Base-by-base conservation (phyloP, 2,113 vertebrate species). In the Xenopus borealis region DNA sequence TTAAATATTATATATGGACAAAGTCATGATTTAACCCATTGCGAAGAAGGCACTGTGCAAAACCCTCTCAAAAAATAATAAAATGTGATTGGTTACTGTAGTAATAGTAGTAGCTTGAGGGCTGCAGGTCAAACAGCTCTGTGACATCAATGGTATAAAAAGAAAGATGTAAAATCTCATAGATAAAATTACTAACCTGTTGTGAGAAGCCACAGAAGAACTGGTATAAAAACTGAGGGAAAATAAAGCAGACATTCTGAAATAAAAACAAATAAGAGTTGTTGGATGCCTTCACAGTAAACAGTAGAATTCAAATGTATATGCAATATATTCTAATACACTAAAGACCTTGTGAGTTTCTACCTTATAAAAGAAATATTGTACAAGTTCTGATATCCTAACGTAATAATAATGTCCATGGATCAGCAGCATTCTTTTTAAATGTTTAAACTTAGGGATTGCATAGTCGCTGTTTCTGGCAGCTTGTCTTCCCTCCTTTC, bases 321-420 rank as follows among this genome's bases (percentile, higher is more conserved):
- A 40, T 9, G 8, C 33, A 40, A 40, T 4, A 40, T 40, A 40
- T 40, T 7, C 33, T 40, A 3, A 40, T 40, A 40, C 18, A 23
- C 20, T n/a, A 30, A 27, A 1, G 0, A 8, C 19, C 11, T 7
- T 0, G 6, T 14, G 18, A 61, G 45, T 4, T 11, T 75, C 62
- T 85, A 98, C 97, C 96, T 99, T 99, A 87, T 98, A 99, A 89
- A 99, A 99, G 92, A 99, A 98, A 88, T 98, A 99, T 79, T 99
- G 97, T 85, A 99, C 97, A 16, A 99, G 96, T 86, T 99, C 96
- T 9, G 97, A 89, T 83, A 99, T 96, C 75, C 97, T 91, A 82
- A 99, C 90, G 58, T 99, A 99, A 85, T 98, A 99, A 82, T 95
- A 95, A 83, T 99, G 97, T 53, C 97, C 97, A 0, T 99, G 97